Conservation (phyloP, 2,797 vertebrate genomes). For the Rhinophrynus dorsalis region DNA sequence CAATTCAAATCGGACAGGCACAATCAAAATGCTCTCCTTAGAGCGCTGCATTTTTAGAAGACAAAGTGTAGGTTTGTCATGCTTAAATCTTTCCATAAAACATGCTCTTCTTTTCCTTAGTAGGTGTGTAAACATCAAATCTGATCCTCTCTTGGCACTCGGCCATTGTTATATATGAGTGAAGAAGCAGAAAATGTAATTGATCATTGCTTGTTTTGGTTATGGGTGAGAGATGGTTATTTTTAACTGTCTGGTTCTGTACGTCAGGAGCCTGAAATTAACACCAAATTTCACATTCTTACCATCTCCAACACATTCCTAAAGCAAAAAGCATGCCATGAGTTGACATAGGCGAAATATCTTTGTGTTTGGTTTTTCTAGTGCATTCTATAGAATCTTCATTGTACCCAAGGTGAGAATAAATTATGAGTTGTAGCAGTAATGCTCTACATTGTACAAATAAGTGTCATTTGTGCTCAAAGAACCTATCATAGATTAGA, state of each 20-base stretch:
- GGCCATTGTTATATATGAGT: conserved; percentile 41
- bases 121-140: conserved; percentile 39
- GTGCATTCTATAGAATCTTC: conserved; percentile 12
- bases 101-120: conserved; percentile 46
- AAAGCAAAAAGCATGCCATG: conserved; percentile 26
- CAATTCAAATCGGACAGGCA: background rate
- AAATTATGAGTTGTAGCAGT: background rate
- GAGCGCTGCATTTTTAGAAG: conserved; percentile 11
- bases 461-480: background rate
- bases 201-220: conserved; percentile 50
- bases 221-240: conserved; percentile 47
- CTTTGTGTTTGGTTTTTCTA: conserved; percentile 8
- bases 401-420: background rate
- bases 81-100: conserved; percentile 18
- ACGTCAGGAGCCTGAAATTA: conserved; percentile 49
- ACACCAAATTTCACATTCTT: conserved; percentile 41
- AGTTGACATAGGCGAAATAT: conserved; percentile 30
- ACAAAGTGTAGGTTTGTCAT: conserved; percentile 11
- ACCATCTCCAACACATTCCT: conserved; percentile 36
- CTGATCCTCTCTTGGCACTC: conserved; percentile 32
- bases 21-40: conserved; percentile 6
- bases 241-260: conserved; percentile 48
- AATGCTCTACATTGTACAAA: background rate
- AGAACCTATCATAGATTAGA: no score
- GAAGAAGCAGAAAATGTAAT: conserved; percentile 41